Evolutionary conservation across 1,140 invertebrate species (phyloP).

Genomic region (Panulirus ornatus): DNA sequence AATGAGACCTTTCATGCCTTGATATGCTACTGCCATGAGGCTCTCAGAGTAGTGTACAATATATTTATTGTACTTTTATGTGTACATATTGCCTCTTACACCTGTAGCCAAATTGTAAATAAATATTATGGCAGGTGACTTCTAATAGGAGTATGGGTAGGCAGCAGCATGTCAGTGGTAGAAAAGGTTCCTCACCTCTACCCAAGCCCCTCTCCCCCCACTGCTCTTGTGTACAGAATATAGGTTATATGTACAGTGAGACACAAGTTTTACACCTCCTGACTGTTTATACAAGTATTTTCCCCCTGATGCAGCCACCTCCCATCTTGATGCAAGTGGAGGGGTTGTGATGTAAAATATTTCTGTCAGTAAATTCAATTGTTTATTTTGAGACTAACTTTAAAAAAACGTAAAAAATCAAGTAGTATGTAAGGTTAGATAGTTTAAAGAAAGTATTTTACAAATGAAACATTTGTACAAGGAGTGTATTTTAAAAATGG

Average conservation of each 20-base stretch:
- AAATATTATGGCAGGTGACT: conserved; percentile 64
- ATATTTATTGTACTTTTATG: conserved; percentile 41
- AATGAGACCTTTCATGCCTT: conserved; percentile 39
- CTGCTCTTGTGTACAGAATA: conserved; percentile 48
- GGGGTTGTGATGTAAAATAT: conserved; percentile 72
- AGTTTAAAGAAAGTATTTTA: conserved; percentile 74
- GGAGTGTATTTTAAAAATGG: conserved; percentile 70
- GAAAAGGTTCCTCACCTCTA: conserved; percentile 17
- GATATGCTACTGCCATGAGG: conserved; percentile 50
- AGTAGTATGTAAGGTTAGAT: conserved; percentile 71
- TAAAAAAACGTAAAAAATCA: conserved; percentile 70
- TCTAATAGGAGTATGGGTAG: not conserved
- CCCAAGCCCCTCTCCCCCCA: conserved; percentile 44
- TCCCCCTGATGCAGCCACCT: conserved; percentile 55
- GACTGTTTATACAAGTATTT: conserved; percentile 73
- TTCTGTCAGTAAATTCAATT: conserved; percentile 73
- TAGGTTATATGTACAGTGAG: conserved; percentile 72
- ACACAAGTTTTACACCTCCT: conserved; percentile 73
- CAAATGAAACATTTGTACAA: conserved; percentile 74
- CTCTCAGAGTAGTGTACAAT: conserved; percentile 52
- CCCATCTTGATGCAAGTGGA: conserved; percentile 68
- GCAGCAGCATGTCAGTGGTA: conserved; percentile 43
- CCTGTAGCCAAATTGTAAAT: conserved; percentile 72
- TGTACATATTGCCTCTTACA: conserved; percentile 55
- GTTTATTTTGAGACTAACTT: conserved; percentile 74